Percentiles rank a stretch among this genome's conserved stretches.
These are phyloP conservation scores for Dromaius novaehollandiae DNA, from an alignment of 2,113 vertebrate genomes.

Conservation along the genomic window DNA sequence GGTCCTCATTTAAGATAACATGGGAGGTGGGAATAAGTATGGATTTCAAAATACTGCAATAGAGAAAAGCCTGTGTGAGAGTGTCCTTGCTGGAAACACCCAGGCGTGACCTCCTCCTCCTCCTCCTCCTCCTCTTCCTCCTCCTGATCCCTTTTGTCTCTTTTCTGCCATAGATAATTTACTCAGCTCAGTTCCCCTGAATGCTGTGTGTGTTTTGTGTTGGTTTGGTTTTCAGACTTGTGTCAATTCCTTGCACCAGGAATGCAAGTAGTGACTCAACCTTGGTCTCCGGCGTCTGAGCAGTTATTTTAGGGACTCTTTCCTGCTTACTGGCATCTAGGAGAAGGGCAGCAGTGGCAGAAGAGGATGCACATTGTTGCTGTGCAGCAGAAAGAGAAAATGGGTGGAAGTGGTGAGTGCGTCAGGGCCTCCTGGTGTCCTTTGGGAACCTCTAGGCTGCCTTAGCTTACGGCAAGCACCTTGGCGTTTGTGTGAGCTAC, in stretches of 20 bases:
- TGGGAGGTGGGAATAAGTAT: not conserved
- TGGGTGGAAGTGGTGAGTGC: not conserved
- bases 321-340: rapidly evolving
- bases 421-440: not conserved
- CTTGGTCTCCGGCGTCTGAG: not conserved
- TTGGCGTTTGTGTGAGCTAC: not conserved
- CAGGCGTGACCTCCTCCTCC: not conserved
- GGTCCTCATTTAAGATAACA: not conserved
- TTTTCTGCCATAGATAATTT: not conserved
- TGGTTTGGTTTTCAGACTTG: not conserved
- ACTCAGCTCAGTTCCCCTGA: not conserved
- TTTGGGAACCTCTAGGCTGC: not conserved
- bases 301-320: not conserved
- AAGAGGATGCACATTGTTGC: not conserved
- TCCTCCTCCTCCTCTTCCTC: not conserved
- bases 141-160: not conserved
- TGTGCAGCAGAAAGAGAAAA: not conserved
- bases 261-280: not conserved
- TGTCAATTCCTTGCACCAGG: not conserved
- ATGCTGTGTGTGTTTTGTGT: rapidly evolving
- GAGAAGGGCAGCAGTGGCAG: not conserved
- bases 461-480: too few species aligned
- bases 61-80: not conserved
- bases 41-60: not conserved
- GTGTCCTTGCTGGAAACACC: not conserved